Base-by-base conservation (phyloP, 2,888 invertebrate species). In the Diadromus collaris region DNA sequence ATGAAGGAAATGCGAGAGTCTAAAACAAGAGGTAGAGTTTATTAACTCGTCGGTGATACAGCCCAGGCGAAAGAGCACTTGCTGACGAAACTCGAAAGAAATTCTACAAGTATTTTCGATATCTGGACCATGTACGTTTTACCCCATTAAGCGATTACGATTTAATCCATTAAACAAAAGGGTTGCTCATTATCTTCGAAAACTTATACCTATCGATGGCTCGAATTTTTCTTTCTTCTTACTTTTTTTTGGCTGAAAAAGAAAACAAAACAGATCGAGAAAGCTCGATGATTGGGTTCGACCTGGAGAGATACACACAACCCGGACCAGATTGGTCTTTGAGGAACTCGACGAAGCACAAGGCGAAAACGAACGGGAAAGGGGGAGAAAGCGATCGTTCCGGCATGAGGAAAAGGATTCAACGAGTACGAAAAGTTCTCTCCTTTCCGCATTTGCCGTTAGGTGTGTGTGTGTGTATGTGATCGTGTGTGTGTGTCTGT, bases 1-100 rank as follows among this genome's bases (percentile, higher is more conserved):
- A 77, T n/a, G n/a, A 81, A 76, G 79, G 69, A 65, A 58, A 78
- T 71, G 24, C 67, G 67, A 67, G 38, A 10, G 24, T 64, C 61
- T 19, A 68, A 73, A 64, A 63, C 56, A 34, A 63, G 46, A 64
- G 34, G n/a, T 61, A 76, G 68, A 19, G 74, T 67, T 46, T 58
- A 48, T 56, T 75, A 67, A 71, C 16, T 60, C 21, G 38, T 24
- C 32, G 16, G 73, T 72, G 70, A 61, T 65, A 58, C 19, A 29
- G 44, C 54, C 32, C 24, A 69, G 56, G 72, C 64, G 74, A 61
- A 61, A 44, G 67, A 56, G 64, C 7, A 51, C 10, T 51, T 1
- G 5, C 51, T 51, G 21, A 24, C 5, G 5, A 51, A 51, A 51
- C 24, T 24, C 16, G 38, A 41, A 56, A 56, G 16, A 29, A 29